Base-by-base conservation (phyloP, 2,113 vertebrate species). In the Nothobranchius furzeri region DNA sequence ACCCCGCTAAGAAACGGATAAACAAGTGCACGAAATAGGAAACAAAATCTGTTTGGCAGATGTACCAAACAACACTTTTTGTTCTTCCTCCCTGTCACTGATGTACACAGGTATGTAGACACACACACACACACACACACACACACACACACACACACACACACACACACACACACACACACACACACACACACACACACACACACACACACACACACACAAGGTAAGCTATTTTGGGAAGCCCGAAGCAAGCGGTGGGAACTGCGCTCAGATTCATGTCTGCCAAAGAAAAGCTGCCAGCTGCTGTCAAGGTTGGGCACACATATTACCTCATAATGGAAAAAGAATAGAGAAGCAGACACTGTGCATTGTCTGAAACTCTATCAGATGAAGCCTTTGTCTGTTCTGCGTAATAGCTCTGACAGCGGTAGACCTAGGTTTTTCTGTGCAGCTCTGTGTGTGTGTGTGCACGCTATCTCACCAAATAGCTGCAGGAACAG, bases 301-400 rank as follows among this genome's bases (percentile, higher is more conserved):
- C 71, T 86, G 70, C 65, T 80, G 84, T 79, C 70, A 79, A 79
- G 84, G 76, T 78, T 79, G 74, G 82, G 76, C n/a, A 59, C 77
- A 49, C 76, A 72, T 65, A 78, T 79, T 79, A 80, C 76, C 62
- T 71, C 12, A 37, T 76, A 81, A 82, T 79, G 68, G 77, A 68
- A 84, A 84, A 82, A 52, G 63, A 81, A 86, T 70, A 47, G 64
- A 73, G 61, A 69, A 66, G 65, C 70, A 79, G 65, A 72, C 70
- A 67, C 60, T 53, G 78, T 59, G 72, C 86, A 72, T 82, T 87
- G 81, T 87, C 76, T 84, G 75, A 84, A 84, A 75, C 75, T 79
- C 85, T 24, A 81, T 81, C 68, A 75, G 75, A 87, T 75, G 64
- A 77, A 82, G 82, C 70, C 70, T 68, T 67, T 49, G 69, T 76